phyloP scores from a whole-genome alignment of 2,797 vertebrate genomes.

The Sandelia bainsii region DNA sequence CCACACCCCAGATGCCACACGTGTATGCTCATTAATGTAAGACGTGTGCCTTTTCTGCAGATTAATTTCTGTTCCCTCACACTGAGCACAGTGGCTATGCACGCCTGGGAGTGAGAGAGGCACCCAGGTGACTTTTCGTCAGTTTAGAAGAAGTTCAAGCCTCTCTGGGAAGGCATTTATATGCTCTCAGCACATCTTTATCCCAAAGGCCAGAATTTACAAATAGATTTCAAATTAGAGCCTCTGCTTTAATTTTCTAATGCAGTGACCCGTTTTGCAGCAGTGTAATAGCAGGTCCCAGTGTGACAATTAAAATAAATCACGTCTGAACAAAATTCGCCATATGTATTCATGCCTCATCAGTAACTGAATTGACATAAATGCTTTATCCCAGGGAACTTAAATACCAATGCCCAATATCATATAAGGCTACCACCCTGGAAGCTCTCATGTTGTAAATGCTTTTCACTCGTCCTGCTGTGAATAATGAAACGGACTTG shows the following conservation, averaged over 20 bases:
- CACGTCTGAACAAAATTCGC: slow-evolving; percentile 88
- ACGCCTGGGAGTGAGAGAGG: slow-evolving; percentile 30
- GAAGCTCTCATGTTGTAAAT: slow-evolving; percentile 30
- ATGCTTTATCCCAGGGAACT: slow-evolving; percentile 88
- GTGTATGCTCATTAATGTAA: slow-evolving; percentile 66
- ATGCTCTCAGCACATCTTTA: slow-evolving; percentile 81
- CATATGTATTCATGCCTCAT: slow-evolving; percentile 92
- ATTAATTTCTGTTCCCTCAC: slow-evolving; percentile 71
- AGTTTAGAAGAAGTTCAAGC: slow-evolving; percentile 54
- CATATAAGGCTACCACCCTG: slow-evolving; percentile 57
- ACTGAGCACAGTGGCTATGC: slow-evolving; percentile 53
- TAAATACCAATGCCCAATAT: slow-evolving; percentile 75
- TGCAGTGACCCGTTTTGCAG: slow-evolving; percentile 90
- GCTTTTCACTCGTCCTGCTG: slow-evolving; percentile 54
- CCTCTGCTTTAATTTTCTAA: slow-evolving; percentile 91
- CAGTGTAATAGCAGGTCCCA: slow-evolving; percentile 90
- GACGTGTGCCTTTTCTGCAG: slow-evolving; percentile 61
- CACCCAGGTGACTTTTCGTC: slow-evolving; percentile 72
- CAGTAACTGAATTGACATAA: slow-evolving; percentile 90
- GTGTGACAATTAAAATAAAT: slow-evolving; percentile 97
- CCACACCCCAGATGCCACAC: slow-evolving; percentile 42
- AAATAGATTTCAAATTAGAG: slow-evolving; percentile 90
- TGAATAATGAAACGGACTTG: slow-evolving; percentile 62
- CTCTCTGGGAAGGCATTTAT: slow-evolving; percentile 67
- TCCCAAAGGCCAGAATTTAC: slow-evolving; percentile 87